Conservation (phyloP, 2,113 vertebrate genomes). For the Sturnus vulgaris region DNA sequence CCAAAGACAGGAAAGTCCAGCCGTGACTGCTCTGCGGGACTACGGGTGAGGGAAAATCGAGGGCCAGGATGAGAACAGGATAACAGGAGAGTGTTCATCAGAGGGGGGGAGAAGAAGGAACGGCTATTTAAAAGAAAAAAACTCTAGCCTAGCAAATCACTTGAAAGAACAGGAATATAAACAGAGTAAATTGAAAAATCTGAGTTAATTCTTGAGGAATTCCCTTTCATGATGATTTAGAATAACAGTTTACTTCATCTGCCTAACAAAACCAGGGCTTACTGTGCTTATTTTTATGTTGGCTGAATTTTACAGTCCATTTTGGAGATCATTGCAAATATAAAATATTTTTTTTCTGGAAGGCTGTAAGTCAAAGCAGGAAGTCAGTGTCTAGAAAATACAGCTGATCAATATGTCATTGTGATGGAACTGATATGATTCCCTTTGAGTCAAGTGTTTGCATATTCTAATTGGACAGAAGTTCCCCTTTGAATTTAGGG, state of each 20-base stretch:
- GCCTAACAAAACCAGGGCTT: background rate
- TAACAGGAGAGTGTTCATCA: background rate
- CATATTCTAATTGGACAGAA: background rate
- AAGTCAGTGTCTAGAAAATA: background rate
- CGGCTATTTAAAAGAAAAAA: background rate
- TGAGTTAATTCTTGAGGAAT: background rate
- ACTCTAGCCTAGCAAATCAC: background rate
- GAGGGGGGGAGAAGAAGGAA: background rate
- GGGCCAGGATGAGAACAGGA: background rate
- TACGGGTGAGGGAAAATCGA: background rate
- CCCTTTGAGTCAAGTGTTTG: background rate
- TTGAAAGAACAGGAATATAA: background rate
- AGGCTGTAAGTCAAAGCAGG: background rate
- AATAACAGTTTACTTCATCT: background rate
- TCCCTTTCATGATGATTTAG: background rate
- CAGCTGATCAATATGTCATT: background rate
- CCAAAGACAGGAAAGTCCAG: constrained; percentile 33
- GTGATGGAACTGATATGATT: background rate
- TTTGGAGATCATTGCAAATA: background rate
- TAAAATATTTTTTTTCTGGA: background rate
- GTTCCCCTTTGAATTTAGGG: background rate
- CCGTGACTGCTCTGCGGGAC: rapidly evolving
- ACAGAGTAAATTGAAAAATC: background rate
- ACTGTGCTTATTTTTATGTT: background rate
- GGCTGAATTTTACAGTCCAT: background rate